phyloP scores from a whole-genome alignment of 2,113 vertebrate genomes.

The Lasiurus borealis region DNA sequence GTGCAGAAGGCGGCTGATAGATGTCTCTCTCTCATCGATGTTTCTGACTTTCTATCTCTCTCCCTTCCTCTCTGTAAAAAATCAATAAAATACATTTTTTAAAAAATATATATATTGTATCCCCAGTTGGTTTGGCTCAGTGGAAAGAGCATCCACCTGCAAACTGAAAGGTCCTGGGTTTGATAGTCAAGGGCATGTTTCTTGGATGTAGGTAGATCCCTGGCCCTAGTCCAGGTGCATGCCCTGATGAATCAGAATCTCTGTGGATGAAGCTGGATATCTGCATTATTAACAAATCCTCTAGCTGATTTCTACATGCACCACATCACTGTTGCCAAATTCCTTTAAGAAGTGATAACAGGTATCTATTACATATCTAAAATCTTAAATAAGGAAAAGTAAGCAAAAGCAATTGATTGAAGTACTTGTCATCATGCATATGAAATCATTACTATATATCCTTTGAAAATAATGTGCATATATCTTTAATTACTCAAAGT shows the following conservation, averaged over 20 bases:
- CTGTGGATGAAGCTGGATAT: not conserved
- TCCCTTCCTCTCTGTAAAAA: no score
- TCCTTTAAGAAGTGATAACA: not conserved
- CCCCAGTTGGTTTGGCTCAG: no score
- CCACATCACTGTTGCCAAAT: not conserved
- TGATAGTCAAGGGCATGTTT: no score
- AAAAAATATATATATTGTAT: not conserved
- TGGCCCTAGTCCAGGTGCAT: no score
- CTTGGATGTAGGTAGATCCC: no score
- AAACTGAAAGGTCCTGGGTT: no score
- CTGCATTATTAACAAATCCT: not conserved
- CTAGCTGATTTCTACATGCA: not conserved
- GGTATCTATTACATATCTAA: not conserved
- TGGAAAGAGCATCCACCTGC: no score
- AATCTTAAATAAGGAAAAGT: not conserved
- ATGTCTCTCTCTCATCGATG: no score
- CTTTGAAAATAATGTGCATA: not conserved
- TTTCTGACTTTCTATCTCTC: no score
- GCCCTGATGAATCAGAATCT: not conserved
- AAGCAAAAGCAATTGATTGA: not conserved
- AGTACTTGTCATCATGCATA: not conserved
- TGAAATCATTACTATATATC: not conserved
- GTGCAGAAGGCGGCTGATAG: no score
- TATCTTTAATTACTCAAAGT: not conserved
- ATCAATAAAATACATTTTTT: no score